Base-by-base conservation (phyloP, 2,797 vertebrate genomes). In the Coendou prehensilis region DNA sequence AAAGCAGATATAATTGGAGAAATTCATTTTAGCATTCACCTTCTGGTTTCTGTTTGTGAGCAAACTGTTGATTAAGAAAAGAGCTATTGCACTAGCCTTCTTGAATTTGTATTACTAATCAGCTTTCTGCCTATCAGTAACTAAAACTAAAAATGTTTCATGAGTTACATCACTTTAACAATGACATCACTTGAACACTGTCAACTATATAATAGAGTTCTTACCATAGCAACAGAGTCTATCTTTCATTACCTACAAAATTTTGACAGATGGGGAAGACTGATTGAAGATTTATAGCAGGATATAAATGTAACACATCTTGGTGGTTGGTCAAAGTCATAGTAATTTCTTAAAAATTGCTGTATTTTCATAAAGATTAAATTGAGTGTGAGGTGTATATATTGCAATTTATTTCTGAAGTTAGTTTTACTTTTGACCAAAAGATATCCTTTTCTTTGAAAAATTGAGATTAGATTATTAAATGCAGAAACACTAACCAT, bases 201-300 rank as follows among this genome's bases (percentile, higher is more conserved):
- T 99, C 98, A 98, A 98, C 98, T 98, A 98, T 98, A 98, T 98
- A 98, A 98, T 98, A 88, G 97, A 98, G 98, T 98, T 98, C 98
- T 98, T 98, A 96, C 98, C 98, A 98, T 98, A 98, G 98, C 98
- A 99, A 99, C 98, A 96, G 76, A 98, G 96, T 26, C 94, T 98
- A 98, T 98, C 98, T 98, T 98, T 97, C 89, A 97, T 94, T 97
- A 97, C 83, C 97, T 95, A 23, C 56, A 97, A 97, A 95, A 94
- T 97, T 98, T 95, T 98, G 97, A 98, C 98, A 98, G 98, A 98
- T 98, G 97, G 97, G 73, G 98, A 95, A 98, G 78, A 94, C 84
- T 97, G 57, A 96, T 69, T 89, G 89, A 98, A 98, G 94, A 97
- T 97, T 97, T 97, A 97, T 97, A 98, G 95, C 94, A 97, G 97